Percentiles rank a stretch among this genome's conserved stretches.
These are phyloP conservation scores for Schizothorax lantsangensis DNA, from an alignment of 2,797 vertebrate genomes.

Conservation along the genomic window DNA sequence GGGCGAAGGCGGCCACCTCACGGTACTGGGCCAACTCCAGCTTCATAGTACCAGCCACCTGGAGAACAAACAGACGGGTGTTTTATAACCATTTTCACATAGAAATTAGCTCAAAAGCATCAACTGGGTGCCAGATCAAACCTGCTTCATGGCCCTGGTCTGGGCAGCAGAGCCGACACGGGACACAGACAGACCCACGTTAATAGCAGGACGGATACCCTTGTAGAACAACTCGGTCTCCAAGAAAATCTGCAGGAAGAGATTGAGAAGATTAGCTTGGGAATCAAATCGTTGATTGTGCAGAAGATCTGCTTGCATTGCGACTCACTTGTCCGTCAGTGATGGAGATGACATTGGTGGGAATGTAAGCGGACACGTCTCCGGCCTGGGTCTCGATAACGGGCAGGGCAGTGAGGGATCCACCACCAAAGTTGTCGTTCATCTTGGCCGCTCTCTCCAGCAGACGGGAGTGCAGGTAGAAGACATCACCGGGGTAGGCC, in stretches of 20 bases:
- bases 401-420: slow-evolving; percentile 94
- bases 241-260: slow-evolving; percentile 89
- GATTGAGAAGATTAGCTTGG: not conserved
- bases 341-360: slow-evolving; percentile 98
- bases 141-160: slow-evolving; percentile 99
- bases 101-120: not conserved
- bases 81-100: not conserved
- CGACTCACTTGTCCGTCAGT: slow-evolving; percentile 92
- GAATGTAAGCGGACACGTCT: slow-evolving; percentile 99
- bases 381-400: slow-evolving; percentile 99
- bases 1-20: slow-evolving; percentile 96
- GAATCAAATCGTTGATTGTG: too few relatives aligned
- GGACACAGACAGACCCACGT: slow-evolving; percentile 97
- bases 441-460: slow-evolving; percentile 98
- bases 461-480: slow-evolving; percentile 97
- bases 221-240: slow-evolving; percentile 99
- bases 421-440: slow-evolving; percentile 96
- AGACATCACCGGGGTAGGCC: slow-evolving; percentile 97
- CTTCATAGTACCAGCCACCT: slow-evolving; percentile 99
- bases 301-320: not conserved
- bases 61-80: not conserved
- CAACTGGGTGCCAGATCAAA: slow-evolving; percentile 60
- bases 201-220: slow-evolving; percentile 97
- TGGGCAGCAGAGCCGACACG: slow-evolving; percentile 98
- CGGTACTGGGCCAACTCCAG: slow-evolving; percentile 97